These are phyloP conservation scores for Myrmecobius fasciatus DNA, from an alignment of 2,113 vertebrate species.

Conservation along the genomic window DNA sequence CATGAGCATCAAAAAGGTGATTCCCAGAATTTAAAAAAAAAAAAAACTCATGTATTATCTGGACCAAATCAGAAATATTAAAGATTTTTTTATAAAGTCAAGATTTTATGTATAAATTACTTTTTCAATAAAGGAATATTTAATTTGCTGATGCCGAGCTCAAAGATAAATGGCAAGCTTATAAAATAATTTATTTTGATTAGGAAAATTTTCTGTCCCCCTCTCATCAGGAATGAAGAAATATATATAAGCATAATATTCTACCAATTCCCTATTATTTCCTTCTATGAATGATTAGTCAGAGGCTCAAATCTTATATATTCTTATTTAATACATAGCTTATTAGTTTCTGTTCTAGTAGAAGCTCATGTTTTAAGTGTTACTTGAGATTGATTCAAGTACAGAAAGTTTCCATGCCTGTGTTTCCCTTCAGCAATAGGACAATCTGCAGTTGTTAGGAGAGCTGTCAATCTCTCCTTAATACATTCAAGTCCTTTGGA, in stretches of 20 bases:
- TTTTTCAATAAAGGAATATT: not conserved
- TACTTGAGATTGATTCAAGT: constrained; percentile 49
- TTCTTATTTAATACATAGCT: constrained; percentile 54
- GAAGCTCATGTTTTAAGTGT: constrained; percentile 61
- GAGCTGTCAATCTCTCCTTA: constrained; percentile 75
- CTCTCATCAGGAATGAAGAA: not conserved
- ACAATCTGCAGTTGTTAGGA: constrained; percentile 57
- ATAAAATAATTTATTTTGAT: not conserved
- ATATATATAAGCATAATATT: not conserved
- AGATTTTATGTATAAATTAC: not conserved
- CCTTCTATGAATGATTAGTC: not conserved
- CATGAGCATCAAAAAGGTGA: not conserved
- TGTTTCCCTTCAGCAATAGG: constrained; percentile 57
- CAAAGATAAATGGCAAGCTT: not conserved
- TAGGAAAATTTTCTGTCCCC: not conserved
- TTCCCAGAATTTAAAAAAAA: not conserved
- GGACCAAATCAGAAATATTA: not conserved
- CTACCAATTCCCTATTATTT: not conserved
- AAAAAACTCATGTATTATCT: not conserved
- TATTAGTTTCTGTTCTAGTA: constrained; percentile 67
- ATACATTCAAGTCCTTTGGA: constrained; percentile 68
- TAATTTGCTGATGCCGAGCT: not conserved
- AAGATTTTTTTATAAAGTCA: not conserved
- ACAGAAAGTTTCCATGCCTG: constrained; percentile 58
- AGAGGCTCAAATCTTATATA: constrained; percentile 51